Evolutionary conservation across 2,113 vertebrate genomes (phyloP).

Genomic region (Microcebus jonahi): DNA sequence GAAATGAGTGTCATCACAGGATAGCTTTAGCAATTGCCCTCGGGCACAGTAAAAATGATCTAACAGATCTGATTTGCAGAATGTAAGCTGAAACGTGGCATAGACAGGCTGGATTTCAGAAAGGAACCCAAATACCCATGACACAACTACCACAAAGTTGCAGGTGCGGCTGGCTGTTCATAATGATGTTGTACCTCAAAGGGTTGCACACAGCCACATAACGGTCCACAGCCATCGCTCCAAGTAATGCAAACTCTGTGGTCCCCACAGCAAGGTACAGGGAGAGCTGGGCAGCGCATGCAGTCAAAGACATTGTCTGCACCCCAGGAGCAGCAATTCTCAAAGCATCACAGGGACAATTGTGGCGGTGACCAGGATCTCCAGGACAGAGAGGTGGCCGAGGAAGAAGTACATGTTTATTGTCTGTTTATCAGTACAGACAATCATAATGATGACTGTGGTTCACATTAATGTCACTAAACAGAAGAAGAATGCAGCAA

Average conservation of each 20-base stretch:
- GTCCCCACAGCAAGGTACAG: constrained; percentile 72
- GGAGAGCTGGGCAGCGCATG: constrained; percentile 56
- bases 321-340: constrained; percentile 43
- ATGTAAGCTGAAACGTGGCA: constrained; percentile 61
- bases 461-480: constrained; percentile 53
- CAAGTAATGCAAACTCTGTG: constrained; percentile 66
- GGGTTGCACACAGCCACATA: too few species aligned
- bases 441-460: constrained; percentile 51
- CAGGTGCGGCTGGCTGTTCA: constrained; percentile 50
- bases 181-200: constrained; percentile 55
- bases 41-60: constrained; percentile 70
- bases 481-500: constrained; percentile 55
- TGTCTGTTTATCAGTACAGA: constrained; percentile 46
- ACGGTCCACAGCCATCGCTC: constrained; percentile 37
- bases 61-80: constrained; percentile 62
- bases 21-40: constrained; percentile 44
- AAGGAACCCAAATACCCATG: constrained; percentile 66
- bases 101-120: constrained; percentile 68
- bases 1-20: constrained; percentile 57
- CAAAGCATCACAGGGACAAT: constrained; percentile 53
- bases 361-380: constrained; percentile 50
- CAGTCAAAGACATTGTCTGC: constrained; percentile 58
- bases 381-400: constrained; percentile 58
- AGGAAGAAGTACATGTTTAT: constrained; percentile 74
- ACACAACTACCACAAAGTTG: constrained; percentile 16